Evolutionary conservation across 2,113 vertebrate species (phyloP).

Genomic region (Burhinus oedicnemus): DNA sequence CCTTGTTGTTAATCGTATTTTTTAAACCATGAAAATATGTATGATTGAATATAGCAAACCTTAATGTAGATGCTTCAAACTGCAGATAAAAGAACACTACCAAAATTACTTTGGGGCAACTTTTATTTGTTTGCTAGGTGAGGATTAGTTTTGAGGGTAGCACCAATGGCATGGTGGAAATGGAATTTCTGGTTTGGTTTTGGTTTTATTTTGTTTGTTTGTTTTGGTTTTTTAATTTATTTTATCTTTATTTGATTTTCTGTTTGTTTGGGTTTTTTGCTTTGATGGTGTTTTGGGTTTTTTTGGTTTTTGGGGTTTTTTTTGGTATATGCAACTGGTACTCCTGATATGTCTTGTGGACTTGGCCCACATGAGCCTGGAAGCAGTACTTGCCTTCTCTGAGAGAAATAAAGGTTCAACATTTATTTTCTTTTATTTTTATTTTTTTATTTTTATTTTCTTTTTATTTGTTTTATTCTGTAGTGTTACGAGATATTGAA

Average conservation of each 20-base stretch:
- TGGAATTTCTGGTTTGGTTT: neutral
- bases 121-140: neutral
- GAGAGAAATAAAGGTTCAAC: neutral
- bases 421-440: no score
- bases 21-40: neutral
- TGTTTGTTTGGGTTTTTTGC: neutral
- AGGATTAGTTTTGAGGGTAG: neutral
- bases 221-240: neutral
- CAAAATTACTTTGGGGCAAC: neutral
- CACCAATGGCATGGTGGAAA: neutral
- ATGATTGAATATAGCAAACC: neutral
- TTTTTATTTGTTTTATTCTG: no score
- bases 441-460: neutral
- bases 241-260: no score
- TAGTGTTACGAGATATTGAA: neutral
- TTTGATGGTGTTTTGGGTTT: neutral
- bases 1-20: neutral
- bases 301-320: neutral
- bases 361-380: neutral
- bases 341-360: neutral
- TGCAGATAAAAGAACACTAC: neutral
- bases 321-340: neutral
- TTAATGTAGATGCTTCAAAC: neutral
- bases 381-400: neutral
- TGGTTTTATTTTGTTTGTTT: neutral